Percentiles rank a stretch among this genome's conserved stretches.
Evolutionary conservation across 30 jellyfish, hydroid and myxozoan species (phyloP).

Genomic region (Chrysaora quinquecirrha): DNA sequence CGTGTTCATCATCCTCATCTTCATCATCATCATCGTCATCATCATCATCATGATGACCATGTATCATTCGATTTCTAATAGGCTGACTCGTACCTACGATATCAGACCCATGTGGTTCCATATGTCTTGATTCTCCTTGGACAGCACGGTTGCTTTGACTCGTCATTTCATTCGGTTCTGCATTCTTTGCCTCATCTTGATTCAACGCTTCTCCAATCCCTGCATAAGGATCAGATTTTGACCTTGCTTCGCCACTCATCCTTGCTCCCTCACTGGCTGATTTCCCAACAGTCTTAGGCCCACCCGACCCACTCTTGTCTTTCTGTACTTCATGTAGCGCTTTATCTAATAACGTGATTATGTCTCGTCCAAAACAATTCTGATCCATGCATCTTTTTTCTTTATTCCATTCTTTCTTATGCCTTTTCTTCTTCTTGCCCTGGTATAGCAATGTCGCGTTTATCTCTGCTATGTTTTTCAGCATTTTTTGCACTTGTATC

Average conservation of each 20-base stretch:
- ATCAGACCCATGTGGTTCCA: slow-evolving; percentile 61
- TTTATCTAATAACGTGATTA: slow-evolving; percentile 46
- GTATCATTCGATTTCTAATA: slow-evolving; percentile 8
- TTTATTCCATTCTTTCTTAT: background rate
- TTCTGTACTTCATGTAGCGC: slow-evolving; percentile 65
- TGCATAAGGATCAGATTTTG: slow-evolving; percentile 62
- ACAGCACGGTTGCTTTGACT: background rate
- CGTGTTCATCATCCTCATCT: slow-evolving; percentile 60
- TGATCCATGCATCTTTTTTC: slow-evolving; percentile 24
- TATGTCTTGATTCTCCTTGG: slow-evolving; percentile 39
- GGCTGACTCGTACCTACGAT: slow-evolving; percentile 57
- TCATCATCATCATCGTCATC: slow-evolving; percentile 78
- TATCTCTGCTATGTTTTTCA: slow-evolving; percentile 25
- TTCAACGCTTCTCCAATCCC: slow-evolving; percentile 53
- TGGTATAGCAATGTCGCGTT: slow-evolving; percentile 32
- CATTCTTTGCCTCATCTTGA: slow-evolving; percentile 33
- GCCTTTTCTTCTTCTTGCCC: slow-evolving; percentile 30
- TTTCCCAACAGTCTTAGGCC: background rate
- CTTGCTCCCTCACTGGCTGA: background rate
- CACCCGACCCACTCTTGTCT: slow-evolving; percentile 4
- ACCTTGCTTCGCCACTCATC: slow-evolving; percentile 39
- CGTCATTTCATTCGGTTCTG: background rate
- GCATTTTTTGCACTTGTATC: slow-evolving; percentile 58
- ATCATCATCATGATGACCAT: slow-evolving; percentile 57
- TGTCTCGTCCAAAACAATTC: slow-evolving; percentile 58